Evolutionary conservation across 2,888 invertebrate genomes (phyloP).

Genomic region (Tetrapedia diversipes): DNA sequence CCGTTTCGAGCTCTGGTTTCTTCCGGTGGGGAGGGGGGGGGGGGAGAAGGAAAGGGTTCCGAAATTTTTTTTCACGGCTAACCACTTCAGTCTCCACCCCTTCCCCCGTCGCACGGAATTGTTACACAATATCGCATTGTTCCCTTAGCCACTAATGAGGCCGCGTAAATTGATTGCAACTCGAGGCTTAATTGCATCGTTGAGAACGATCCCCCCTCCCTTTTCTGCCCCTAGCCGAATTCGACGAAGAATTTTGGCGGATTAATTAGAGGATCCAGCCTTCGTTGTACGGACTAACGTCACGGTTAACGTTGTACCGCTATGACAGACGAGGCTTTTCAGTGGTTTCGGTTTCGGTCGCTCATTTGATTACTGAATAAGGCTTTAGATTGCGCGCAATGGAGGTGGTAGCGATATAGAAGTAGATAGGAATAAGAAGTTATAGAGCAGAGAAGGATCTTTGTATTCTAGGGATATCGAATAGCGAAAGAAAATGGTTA

Average conservation of each 20-base stretch:
- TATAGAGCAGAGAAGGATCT: too few relatives aligned
- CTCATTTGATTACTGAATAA: background rate
- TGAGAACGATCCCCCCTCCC: slow-evolving; percentile 23
- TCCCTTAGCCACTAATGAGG: slow-evolving; percentile 43
- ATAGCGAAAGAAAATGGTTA: too few relatives aligned
- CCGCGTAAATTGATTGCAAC: slow-evolving; percentile 38
- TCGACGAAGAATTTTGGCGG: slow-evolving; percentile 26
- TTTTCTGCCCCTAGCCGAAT: background rate
- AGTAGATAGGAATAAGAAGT: too few relatives aligned
- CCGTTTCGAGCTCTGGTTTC: slow-evolving; percentile 23
- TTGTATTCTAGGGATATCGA: too few relatives aligned
- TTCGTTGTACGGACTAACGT: background rate
- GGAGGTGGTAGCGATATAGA: too few relatives aligned
- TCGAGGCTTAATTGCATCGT: slow-evolving; percentile 46
- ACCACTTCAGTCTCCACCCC: too few relatives aligned
- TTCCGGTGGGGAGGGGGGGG: background rate
- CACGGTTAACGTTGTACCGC: background rate
- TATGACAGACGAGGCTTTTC: background rate
- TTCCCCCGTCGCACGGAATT: background rate
- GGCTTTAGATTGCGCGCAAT: background rate
- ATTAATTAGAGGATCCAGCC: slow-evolving; percentile 19
- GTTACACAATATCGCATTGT: slow-evolving; percentile 44
- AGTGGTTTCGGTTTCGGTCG: background rate
- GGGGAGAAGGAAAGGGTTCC: background rate
- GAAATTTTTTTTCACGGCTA: slow-evolving; percentile 29